Evolutionary conservation across 2,797 vertebrate species (phyloP), one percentile per base, ranked within the genome.

Genomic region (Todus mexicanus): DNA sequence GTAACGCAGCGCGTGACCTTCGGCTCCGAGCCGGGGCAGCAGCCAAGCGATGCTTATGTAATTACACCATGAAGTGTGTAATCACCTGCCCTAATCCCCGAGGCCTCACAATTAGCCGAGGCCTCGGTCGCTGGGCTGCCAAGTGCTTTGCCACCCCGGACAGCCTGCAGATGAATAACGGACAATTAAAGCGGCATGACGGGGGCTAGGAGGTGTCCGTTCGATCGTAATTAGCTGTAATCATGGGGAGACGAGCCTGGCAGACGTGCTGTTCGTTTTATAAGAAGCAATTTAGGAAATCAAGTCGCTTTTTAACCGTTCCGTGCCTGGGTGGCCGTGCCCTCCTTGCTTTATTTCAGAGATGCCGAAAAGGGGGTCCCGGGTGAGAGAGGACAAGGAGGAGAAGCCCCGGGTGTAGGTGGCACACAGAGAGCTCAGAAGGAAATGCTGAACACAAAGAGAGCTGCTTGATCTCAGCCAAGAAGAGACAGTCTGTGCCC

Each of bases 61-160:
- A 99, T 99, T 99, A 99, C 98, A 98, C 97, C 98, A 97, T 98
- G 98, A 98, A 98, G 98, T 98, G 98, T 99, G 98, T 99, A 99
- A 99, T 99, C 98, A 99, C 98, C 98, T 98, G 98, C 98, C 98
- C 98, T 99, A 98, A 98, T 99, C 98, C 98, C 99, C 97, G 95
- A 97, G 98, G 99, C 98, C 98, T 98, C 97, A 98, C 99, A 99
- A 99, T 99, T 99, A 99, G 98, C 98, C 97, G 92, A 96, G 98
- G 97, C 98, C 98, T 97, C 97, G 96, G 97, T 97, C 97, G 97
- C 98, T 90, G 98, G 97, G 96, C 98, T 97, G 98, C 97, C 97
- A 98, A 98, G 98, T 97, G 97, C 98, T 93, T 96, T 94, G 97
- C 97, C 97, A 95, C 97, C 97, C 96, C 63, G 96, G 97, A 96